Evolutionary conservation across 2,113 vertebrate species (phyloP), one percentile per base, ranked within the genome.

Genomic region (Eulemur macaco): DNA sequence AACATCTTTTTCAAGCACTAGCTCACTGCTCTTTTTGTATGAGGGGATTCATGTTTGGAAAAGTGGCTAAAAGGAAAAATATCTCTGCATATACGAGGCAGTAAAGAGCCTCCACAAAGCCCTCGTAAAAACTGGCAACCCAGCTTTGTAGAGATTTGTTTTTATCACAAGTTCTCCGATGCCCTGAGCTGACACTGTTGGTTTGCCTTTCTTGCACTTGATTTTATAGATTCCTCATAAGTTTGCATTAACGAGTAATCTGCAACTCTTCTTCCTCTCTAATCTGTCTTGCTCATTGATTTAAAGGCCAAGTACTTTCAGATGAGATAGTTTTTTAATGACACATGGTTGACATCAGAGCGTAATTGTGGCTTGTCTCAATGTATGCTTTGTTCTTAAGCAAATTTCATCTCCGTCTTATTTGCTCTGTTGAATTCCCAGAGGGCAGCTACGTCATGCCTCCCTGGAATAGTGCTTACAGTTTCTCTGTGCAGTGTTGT

Each of bases 291-390:
- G 82, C 73, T 93, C 42, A 29, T 31, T 76, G 45, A 29, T 31
- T 76, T 52, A 34, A 83, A 86, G 64, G 15, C 81, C 27, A 80
- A 78, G 58, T 63, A 42, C 37, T 82, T 92, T 81, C 15, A 56
- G 71, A 73, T 77, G 58, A 73, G 83, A 77, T 84, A 21, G n/a
- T 71, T 87, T 85, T 89, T 96, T 77, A 63, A 73, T 78, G 82
- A 63, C 25, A 29, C 37, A 0, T 23, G 86, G 27, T 37, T 88
- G 89, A 60, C 37, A n/a, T 63, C 23, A 77, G 82, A 31, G 54
- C 4, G 0, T 84, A 54, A 47, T 83, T 50, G 73, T 63, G 76
- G 52, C 60, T 93, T 39, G 20, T 52, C 42, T 96, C 34, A 10
- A 73, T 85, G 76, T 91, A 56, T 74, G 29, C 66, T 82, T 93